phyloP scores from a whole-genome alignment of 2,113 vertebrate species.

The Peromyscus californicus region DNA sequence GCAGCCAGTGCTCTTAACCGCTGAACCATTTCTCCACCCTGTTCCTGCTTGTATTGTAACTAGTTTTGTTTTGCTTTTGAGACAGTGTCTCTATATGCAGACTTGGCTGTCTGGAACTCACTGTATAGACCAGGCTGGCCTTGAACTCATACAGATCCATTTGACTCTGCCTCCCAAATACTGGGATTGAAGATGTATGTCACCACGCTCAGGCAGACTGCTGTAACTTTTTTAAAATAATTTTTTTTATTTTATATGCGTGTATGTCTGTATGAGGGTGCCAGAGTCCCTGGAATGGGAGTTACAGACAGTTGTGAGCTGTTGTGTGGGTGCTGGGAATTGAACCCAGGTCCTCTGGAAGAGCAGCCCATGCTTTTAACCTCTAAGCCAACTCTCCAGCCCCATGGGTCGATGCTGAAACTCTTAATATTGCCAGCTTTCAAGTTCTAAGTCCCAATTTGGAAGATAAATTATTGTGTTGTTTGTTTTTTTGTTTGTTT shows the following conservation, averaged over 20 bases:
- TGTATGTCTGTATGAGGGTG: not conserved
- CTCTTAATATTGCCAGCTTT: not conserved
- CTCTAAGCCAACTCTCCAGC: not conserved
- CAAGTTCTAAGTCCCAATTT: not conserved
- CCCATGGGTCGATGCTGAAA: not conserved
- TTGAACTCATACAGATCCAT: not conserved
- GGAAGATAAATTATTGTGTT: not conserved
- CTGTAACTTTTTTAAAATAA: not conserved
- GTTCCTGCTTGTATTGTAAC: not conserved
- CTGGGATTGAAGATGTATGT: not conserved
- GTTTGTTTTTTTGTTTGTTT: not conserved
- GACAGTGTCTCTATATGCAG: not conserved
- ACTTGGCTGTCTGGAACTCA: not conserved
- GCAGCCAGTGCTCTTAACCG: not conserved
- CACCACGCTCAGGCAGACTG: not conserved
- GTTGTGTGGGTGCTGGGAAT: not conserved
- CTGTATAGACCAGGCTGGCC: not conserved
- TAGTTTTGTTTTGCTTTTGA: not conserved
- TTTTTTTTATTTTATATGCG: not conserved
- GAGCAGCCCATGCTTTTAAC: not conserved
- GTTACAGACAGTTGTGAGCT: too few species aligned
- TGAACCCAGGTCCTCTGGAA: not conserved
- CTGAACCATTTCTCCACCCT: not conserved
- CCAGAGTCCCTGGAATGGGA: not conserved
- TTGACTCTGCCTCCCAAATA: not conserved